phyloP scores from a whole-genome alignment of 2,797 vertebrate genomes.

The Propithecus perrieri region DNA sequence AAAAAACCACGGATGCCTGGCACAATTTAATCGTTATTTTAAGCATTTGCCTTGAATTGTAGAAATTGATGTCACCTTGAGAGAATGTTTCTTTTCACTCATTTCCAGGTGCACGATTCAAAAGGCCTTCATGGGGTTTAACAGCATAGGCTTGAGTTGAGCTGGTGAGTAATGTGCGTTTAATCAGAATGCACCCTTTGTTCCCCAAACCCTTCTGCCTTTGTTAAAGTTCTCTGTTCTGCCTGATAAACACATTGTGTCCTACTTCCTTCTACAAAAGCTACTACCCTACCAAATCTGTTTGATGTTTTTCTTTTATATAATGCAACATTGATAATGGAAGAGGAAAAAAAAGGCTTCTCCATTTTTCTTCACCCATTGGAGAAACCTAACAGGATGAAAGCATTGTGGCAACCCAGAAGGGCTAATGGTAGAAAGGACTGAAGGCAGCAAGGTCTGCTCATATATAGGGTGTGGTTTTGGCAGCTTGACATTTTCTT shows the following conservation, averaged over 20 bases:
- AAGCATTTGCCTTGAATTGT: conserved; percentile 37
- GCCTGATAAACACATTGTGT: conserved; percentile 38
- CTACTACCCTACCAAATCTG: not conserved
- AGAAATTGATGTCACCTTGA: conserved; percentile 2
- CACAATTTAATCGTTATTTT: conserved; percentile 52
- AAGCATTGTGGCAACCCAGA: not conserved
- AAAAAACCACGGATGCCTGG: not conserved
- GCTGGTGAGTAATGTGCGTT: not conserved
- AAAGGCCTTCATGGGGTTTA: conserved; percentile 6
- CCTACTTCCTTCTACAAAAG: conserved; percentile 58
- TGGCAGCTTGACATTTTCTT: conserved; percentile 10
- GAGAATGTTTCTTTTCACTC: conserved; percentile 6
- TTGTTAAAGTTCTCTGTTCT: conserved; percentile 48
- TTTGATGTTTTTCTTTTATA: conserved; percentile 44
- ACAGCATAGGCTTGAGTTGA: not conserved
- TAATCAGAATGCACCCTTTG: conserved; percentile 1
- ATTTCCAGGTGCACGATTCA: conserved; percentile 37
- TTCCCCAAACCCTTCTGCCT: not conserved
- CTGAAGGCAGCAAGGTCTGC: not conserved
- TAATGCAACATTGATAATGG: conserved; percentile 24
- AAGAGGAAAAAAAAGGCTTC: not conserved
- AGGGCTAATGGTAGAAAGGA: not conserved
- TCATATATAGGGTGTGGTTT: not conserved
- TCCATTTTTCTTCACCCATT: not conserved
- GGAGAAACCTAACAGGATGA: conserved; percentile 2